A percentile compares a stretch with the other conserved stretches of the same genome.
phyloP scores from a whole-genome alignment of 2,797 vertebrate genomes.

The Silurus lanzhouensis region DNA sequence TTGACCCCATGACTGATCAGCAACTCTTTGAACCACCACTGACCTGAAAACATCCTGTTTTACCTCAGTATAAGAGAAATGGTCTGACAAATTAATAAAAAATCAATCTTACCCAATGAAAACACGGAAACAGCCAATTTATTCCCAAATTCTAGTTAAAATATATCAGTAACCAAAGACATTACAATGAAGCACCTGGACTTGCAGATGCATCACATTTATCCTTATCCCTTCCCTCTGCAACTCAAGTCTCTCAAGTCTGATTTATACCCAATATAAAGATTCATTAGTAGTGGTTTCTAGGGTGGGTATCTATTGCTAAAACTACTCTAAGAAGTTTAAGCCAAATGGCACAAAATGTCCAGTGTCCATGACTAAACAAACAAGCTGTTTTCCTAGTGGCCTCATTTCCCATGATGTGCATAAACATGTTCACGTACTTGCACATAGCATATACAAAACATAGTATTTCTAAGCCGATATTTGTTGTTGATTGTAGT shows the following conservation, averaged over 20 bases:
- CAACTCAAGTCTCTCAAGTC: not conserved
- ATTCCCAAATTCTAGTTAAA: not conserved
- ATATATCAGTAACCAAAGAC: not conserved
- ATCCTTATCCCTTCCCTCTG: not conserved
- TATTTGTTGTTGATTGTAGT: not conserved
- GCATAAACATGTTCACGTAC: not conserved
- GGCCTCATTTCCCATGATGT: not conserved
- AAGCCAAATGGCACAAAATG: too few relatives aligned
- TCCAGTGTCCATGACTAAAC: not conserved
- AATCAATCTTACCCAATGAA: not conserved
- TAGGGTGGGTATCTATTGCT: not conserved
- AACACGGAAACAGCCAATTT: not conserved
- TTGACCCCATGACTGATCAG: too few relatives aligned
- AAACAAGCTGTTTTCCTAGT: not conserved
- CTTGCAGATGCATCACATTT: not conserved
- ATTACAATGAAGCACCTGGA: not conserved
- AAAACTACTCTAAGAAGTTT: not conserved
- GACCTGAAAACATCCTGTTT: too few relatives aligned
- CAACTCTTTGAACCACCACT: too few relatives aligned
- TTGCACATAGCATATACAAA: not conserved
- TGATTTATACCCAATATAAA: not conserved
- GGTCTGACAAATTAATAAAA: not conserved
- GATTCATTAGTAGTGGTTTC: not conserved
- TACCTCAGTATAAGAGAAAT: too few relatives aligned
- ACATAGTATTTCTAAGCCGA: not conserved